phyloP scores from a whole-genome alignment of 2,113 vertebrate species.

The Calypte anna region DNA sequence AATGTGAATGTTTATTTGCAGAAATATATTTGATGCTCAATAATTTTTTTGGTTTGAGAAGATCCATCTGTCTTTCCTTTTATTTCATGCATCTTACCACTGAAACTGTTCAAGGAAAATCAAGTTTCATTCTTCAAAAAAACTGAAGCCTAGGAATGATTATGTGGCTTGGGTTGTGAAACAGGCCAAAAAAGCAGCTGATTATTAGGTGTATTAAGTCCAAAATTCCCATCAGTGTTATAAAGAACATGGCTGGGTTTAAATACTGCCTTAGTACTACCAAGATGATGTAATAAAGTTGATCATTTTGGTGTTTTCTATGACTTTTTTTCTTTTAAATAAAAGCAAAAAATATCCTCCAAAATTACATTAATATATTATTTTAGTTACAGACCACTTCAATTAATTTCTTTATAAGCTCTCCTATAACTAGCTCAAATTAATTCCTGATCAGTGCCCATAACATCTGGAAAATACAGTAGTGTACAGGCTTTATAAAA shows the following conservation, averaged over 20 bases:
- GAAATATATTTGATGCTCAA: background rate
- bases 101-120: background rate
- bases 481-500: background rate
- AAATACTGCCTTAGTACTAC: conserved; percentile 1
- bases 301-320: background rate
- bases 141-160: background rate
- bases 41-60: background rate
- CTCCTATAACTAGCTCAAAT: background rate
- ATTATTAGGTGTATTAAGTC: conserved; percentile 16
- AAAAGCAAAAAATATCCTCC: background rate
- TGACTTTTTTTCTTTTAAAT: background rate
- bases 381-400: background rate
- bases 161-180: background rate
- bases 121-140: background rate
- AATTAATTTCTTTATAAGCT: background rate
- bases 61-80: background rate
- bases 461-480: background rate
- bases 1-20: background rate
- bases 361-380: background rate
- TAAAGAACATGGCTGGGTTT: background rate
- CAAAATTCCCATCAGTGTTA: background rate
- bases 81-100: background rate
- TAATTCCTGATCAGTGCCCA: background rate
- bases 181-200: background rate
- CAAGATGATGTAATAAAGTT: background rate